Conservation (phyloP, 2,113 vertebrate genomes). For the Ranitomeya imitator region DNA sequence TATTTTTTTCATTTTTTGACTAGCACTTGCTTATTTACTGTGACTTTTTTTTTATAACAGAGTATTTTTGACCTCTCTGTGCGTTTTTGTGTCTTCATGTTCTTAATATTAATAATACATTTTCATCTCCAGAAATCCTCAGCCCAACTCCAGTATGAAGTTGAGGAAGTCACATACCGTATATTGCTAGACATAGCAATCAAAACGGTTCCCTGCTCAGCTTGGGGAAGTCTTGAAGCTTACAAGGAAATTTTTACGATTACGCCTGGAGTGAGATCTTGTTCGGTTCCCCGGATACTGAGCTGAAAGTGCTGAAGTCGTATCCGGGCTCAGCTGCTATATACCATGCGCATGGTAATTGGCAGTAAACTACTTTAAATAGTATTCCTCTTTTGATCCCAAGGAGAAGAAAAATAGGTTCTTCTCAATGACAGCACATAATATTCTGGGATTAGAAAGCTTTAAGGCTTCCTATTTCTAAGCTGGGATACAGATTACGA, state of each 20-base stretch:
- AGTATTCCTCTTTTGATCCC: conserved; percentile 4
- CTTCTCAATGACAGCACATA: conserved; percentile 3
- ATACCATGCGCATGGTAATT: conserved; percentile 32
- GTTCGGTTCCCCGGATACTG: conserved; percentile 1
- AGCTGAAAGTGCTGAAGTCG: conserved; percentile 40
- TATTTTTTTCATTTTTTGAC: too few species aligned
- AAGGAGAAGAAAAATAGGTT: conserved; percentile 22
- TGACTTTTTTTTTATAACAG: too few species aligned
- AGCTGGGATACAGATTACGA: background rate
- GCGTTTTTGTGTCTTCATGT: too few species aligned
- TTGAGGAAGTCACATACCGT: background rate
- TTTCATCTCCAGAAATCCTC: background rate
- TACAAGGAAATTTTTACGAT: conserved; percentile 24
- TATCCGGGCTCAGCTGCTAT: conserved; percentile 50
- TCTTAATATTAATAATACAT: background rate
- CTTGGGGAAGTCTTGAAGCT: conserved; percentile 36
- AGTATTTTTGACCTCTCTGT: too few species aligned
- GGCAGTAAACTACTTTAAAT: conserved; percentile 42
- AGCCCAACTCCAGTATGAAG: background rate
- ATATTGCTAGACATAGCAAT: conserved; percentile 35
- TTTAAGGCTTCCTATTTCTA: conserved; percentile 1
- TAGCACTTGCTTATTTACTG: too few species aligned
- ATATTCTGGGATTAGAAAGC: background rate
- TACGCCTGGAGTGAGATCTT: conserved; percentile 40
- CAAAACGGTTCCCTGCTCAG: background rate